Evolutionary conservation across 2,888 invertebrate species (phyloP), one percentile per base, ranked within the genome.

Genomic region (Eupithecia vulgata): DNA sequence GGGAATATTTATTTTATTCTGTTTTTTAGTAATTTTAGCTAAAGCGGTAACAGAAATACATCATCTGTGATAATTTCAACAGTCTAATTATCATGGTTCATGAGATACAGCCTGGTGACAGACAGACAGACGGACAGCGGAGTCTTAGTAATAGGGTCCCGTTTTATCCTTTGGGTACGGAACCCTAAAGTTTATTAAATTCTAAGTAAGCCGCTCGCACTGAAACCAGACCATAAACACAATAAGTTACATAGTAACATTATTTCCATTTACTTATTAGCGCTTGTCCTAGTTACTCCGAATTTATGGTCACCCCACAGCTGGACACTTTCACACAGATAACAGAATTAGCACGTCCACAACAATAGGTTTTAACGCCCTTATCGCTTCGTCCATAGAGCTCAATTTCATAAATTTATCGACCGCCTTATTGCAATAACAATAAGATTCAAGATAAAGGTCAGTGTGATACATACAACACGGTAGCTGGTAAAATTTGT

Each of bases 251-350:
- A 17, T 10, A n/a, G 62, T n/a, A 15, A 62, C n/a, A 35, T 62
- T 62, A 64, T 64, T 57, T 57, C 57, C 57, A 25, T 57, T 30
- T 35, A 64, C 35, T 70, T 70, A 70, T 70, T 57, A 67, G 71
- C 62, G 12, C 72, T 59, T 80, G 73, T 80, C 79, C 75, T 64
- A 76, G 70, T 71, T 74, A 79, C 69, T 71, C 70, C 57, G 61
- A 81, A 79, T 72, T 70, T 73, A 78, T 83, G 78, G 87, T 77
- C 85, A 85, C 87, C 83, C 83, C 83, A 85, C 77, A 25, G 81
- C 85, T 89, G 87, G 90, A 91, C 91, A 92, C 92, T 91, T 91
- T 92, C 91, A 91, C 85, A 87, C 82, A 88, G 88, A 88, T 88
- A 89, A 86, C 87, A 83, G 86, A 87, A 88, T 85, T 85, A 84